Base-by-base conservation (phyloP, 1,140 invertebrate species). In the Wasmannia auropunctata region DNA sequence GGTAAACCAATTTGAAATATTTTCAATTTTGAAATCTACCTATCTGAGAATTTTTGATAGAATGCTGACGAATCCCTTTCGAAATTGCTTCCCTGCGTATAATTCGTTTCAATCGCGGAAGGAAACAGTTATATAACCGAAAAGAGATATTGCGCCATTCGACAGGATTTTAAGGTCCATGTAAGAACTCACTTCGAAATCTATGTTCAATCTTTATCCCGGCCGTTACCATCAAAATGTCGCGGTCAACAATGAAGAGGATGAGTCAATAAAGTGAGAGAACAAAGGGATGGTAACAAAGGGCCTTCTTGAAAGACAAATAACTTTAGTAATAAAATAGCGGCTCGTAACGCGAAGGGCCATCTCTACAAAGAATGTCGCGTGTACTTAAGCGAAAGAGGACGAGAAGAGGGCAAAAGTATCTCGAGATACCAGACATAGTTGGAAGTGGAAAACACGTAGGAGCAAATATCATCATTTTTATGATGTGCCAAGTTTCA, bases 251-350 rank as follows among this genome's bases (percentile, higher is more conserved):
- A 77, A 77, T 85, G 81, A 85, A 77, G 81, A 56, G 72, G 72
- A 85, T 77, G 72, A 86, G 84, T 86, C 74, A 77, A 86, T 86
- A 79, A 85, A 85, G 60, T 34, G 74, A 3, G 37, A 67, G 74
- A 80, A 86, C 74, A 77, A 69, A 67, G 46, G 58, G 62, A 65
- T 31, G 62, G 14, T 77, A 74, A 86, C 58, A 63, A 83, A 63
- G 79, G 10, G 34, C 34, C 58, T 83, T 83, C 46, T 72, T 46
- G 34, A 86, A 63, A 62, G 76, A 86, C 51, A 72, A 86, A 86
- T 72, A 86, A 74, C 62, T 83, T 74, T 51, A 69, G 54, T 83
- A 72, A 84, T 84, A 83, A 86, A 86, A 74, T 81, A 70, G 51
- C 75, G 84, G 58, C 62, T 58, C 19, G 75, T 79, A 67, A 77